Evolutionary conservation across 2,888 invertebrate genomes (phyloP).

Genomic region (Unio pictorum): DNA sequence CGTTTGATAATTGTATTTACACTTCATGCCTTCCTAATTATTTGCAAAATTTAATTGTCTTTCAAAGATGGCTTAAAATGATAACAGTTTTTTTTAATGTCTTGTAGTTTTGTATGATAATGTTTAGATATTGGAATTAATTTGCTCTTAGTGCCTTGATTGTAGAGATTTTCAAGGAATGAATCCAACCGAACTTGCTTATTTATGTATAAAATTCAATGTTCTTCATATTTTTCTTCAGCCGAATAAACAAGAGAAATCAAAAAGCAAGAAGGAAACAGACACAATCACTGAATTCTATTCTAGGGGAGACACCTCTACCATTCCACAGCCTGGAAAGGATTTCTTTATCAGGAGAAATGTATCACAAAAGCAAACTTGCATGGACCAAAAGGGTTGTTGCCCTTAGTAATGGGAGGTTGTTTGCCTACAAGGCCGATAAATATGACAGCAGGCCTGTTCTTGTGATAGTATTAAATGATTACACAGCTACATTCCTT

Average conservation of each 20-base stretch:
- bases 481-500: slow-evolving; percentile 51
- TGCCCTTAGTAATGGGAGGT: slow-evolving; percentile 53
- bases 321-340: slow-evolving; percentile 53
- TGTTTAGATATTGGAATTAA: no score
- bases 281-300: slow-evolving; percentile 38
- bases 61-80: no score
- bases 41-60: no score
- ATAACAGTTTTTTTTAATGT: no score
- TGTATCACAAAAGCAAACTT: slow-evolving; percentile 57
- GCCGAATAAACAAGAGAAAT: slow-evolving; percentile 48
- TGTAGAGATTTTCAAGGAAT: no score
- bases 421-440: slow-evolving; percentile 58
- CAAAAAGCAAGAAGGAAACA: slow-evolving; percentile 31
- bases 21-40: no score
- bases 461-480: slow-evolving; percentile 50
- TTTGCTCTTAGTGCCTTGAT: no score
- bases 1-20: no score
- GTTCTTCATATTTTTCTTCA: slow-evolving; percentile 14
- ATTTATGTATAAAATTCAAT: no score
- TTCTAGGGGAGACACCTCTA: slow-evolving; percentile 48
- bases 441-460: slow-evolving; percentile 54
- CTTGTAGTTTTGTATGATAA: no score
- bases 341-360: slow-evolving; percentile 56
- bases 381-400: slow-evolving; percentile 61
- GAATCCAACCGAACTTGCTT: no score